Base-by-base conservation (phyloP, 2,888 invertebrate species). In the Drosophila subsilvestris region DNA sequence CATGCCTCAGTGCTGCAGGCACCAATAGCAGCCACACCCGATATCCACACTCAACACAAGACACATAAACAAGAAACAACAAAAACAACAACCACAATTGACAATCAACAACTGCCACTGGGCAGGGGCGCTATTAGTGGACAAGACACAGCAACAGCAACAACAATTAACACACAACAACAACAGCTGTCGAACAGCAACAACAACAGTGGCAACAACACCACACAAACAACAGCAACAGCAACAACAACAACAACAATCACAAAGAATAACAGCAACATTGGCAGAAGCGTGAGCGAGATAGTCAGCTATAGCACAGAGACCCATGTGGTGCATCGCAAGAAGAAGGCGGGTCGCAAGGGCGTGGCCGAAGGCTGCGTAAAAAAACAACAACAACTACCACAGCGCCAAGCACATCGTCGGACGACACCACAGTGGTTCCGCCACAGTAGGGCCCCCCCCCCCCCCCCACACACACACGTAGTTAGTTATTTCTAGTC, bases 271-370 rank as follows among this genome's bases (percentile, higher is more conserved):
- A 49, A n/a, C 20, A 61, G 32, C n/a, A 59, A 14, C 27, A 72
- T 69, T 63, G 78, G 72, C 74, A 86, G 74, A 63, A 83, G 65
- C 59, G 75, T 86, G 50, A 91, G 89, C 50, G 89, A 90, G 74
- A 53, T 67, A 44, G 82, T 91, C 58, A 92, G 90, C 76, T 90
- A 83, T 74, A 91, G 91, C 77, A 90, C 88, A 17, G 91, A 92
- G 69, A 90, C 86, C 54, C 89, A 87, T 74, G 90, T 90, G 59
- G 90, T 91, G 65, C 89, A 84, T 32, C 87, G 82, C 56, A 91
- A 89, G 72, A 87, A 88, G 65, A 58, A 82, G 37, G 37, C 37
- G 37, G 82, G 87, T n/a, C 77, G 80, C 56, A 66, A 66, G 43
- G 77, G 56, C 73, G 75, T 47, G 77, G 77, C 60, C 82, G 75